Conservation (phyloP, 2,888 invertebrate genomes). For the Epicampocera succincta region DNA sequence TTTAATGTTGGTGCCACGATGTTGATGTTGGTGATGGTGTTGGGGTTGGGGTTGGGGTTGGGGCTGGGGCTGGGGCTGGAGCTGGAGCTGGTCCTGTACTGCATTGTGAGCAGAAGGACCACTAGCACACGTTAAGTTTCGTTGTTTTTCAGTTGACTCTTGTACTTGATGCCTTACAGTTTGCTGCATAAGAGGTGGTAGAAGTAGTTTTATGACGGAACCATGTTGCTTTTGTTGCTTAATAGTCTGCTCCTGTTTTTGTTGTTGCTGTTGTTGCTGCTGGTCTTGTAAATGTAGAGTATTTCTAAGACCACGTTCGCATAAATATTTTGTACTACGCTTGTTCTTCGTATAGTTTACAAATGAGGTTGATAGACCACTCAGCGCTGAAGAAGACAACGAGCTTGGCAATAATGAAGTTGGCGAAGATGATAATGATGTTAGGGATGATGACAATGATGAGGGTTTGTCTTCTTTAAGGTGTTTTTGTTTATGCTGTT, state of each 20-base stretch:
- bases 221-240: slow-evolving; percentile 59
- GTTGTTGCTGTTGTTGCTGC: slow-evolving; percentile 37
- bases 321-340: slow-evolving; percentile 68
- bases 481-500: slow-evolving; percentile 42
- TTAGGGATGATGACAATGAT: slow-evolving; percentile 25
- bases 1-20: slow-evolving; percentile 36
- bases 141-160: slow-evolving; percentile 42
- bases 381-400: slow-evolving; percentile 20
- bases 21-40: no score
- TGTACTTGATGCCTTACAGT: slow-evolving; percentile 43
- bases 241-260: slow-evolving; percentile 42
- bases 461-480: slow-evolving; percentile 46
- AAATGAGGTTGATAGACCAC: slow-evolving; percentile 55
- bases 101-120: slow-evolving; percentile 16
- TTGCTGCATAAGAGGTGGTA: slow-evolving; percentile 47
- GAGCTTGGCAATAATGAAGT: slow-evolving; percentile 34
- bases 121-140: slow-evolving; percentile 62
- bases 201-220: slow-evolving; percentile 40
- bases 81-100: slow-evolving; percentile 9
- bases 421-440: slow-evolving; percentile 23
- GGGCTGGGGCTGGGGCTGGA: not conserved
- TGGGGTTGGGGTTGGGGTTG: not conserved
- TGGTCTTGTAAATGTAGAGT: slow-evolving; percentile 14
- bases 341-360: slow-evolving; percentile 63
- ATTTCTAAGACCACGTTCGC: slow-evolving; percentile 64